A percentile compares a stretch with the other conserved stretches of the same genome.
Evolutionary conservation across 2,113 vertebrate species (phyloP).

Genomic region (Perccottus glenii): DNA sequence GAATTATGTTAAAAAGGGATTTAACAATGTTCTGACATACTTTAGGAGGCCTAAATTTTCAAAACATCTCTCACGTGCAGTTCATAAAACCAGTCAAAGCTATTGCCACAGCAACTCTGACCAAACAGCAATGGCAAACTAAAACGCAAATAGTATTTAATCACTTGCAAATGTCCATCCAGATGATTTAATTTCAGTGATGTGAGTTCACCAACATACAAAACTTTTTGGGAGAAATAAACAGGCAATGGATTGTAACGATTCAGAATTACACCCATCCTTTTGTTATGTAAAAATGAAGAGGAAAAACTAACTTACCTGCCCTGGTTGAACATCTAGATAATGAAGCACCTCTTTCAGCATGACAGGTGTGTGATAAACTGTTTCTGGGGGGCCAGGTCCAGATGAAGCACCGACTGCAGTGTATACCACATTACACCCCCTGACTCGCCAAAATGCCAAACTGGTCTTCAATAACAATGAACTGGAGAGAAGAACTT

Average conservation of each 20-base stretch:
- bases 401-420: constrained; percentile 31
- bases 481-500: constrained; percentile 12
- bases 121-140: constrained; percentile 17
- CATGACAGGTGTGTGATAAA: constrained; percentile 71
- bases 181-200: constrained; percentile 30
- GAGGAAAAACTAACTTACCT: constrained; percentile 55
- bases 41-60: constrained; percentile 13
- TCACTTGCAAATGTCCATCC: constrained; percentile 43
- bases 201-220: constrained; percentile 19
- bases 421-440: constrained; percentile 32
- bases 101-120: constrained; percentile 53
- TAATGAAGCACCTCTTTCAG: constrained; percentile 71
- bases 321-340: constrained; percentile 64
- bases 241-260: too few relatives aligned
- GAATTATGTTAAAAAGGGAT: not conserved
- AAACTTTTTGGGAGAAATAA: constrained; percentile 9
- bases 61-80: constrained; percentile 26
- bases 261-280: too few relatives aligned
- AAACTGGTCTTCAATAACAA: constrained; percentile 42
- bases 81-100: constrained; percentile 17
- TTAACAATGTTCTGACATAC: constrained; percentile 23
- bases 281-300: not conserved
- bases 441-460: constrained; percentile 35
- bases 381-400: constrained; percentile 27
- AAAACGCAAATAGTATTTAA: constrained; percentile 47